A percentile compares a stretch with the other conserved stretches of the same genome.
phyloP scores from a whole-genome alignment of 1,140 invertebrate genomes.

The Papilio dardanus region DNA sequence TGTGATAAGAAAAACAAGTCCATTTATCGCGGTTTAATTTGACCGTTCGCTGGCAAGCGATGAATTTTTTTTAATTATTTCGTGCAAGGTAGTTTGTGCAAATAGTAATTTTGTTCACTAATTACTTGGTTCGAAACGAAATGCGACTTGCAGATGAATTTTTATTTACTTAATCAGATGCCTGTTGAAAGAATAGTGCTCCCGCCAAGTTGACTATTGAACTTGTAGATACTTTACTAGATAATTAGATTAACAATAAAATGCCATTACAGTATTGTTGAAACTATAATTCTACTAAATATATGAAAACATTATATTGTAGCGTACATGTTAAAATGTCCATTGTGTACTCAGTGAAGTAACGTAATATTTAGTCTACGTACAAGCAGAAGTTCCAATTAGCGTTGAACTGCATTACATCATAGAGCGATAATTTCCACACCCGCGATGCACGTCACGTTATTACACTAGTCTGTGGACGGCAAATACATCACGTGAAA shows the following conservation, averaged over 20 bases:
- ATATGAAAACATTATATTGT: background rate
- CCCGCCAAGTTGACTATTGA: too few species aligned
- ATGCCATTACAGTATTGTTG: background rate
- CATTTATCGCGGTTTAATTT: constrained; percentile 2
- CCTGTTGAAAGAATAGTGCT: too few species aligned
- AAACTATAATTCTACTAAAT: background rate
- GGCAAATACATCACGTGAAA: constrained; percentile 18
- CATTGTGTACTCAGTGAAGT: background rate
- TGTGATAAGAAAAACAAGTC: constrained; percentile 20
- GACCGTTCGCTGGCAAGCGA: background rate
- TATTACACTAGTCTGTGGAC: constrained; percentile 27
- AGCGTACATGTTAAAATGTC: background rate
- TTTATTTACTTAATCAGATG: too few species aligned
- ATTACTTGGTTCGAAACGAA: too few species aligned
- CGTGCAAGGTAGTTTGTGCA: background rate
- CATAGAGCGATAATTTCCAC: constrained; percentile 20
- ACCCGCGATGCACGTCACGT: background rate
- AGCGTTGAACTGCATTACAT: background rate
- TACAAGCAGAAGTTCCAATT: background rate
- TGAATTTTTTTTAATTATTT: background rate
- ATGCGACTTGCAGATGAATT: too few species aligned
- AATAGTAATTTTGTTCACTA: too few species aligned
- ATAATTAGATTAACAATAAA: background rate
- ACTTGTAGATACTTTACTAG: too few species aligned
- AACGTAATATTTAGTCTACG: constrained; percentile 1